These are phyloP conservation scores for Callosobruchus maculatus DNA, from an alignment of 2,888 invertebrate species.

Conservation along the genomic window DNA sequence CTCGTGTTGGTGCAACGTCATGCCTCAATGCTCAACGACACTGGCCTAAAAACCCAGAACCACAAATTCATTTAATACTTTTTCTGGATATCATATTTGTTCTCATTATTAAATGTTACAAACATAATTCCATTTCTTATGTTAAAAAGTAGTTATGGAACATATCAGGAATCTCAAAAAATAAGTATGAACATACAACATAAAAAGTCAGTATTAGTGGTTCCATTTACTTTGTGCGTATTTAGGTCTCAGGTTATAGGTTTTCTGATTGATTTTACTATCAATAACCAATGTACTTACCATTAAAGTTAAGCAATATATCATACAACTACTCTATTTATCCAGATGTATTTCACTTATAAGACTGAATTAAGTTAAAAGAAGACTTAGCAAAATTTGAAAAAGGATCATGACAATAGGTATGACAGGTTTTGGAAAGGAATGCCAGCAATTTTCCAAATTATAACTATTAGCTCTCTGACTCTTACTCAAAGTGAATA, in stretches of 20 bases:
- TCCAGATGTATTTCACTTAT: neutral
- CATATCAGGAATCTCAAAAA: no score
- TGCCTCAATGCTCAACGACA: no score
- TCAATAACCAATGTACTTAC: neutral
- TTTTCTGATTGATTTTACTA: neutral
- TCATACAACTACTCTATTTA: neutral
- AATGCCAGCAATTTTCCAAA: neutral
- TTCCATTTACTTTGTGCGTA: neutral
- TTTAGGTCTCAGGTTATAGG: neutral
- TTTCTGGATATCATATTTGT: no score
- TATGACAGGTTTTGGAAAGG: neutral
- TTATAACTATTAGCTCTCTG: neutral
- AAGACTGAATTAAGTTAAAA: neutral
- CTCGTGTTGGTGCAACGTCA: no score
- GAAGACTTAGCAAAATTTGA: neutral
- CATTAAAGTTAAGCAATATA: neutral
- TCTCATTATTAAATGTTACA: no score
- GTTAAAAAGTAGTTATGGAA: no score
- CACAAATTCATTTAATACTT: no score
- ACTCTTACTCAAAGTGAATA: neutral
- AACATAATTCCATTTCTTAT: no score
- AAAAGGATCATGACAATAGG: neutral
- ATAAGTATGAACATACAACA: no score
- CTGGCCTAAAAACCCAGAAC: no score
- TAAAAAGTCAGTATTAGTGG: no score